Conservation (phyloP, 2,113 vertebrate species). For the Choloepus hoffmanni region DNA sequence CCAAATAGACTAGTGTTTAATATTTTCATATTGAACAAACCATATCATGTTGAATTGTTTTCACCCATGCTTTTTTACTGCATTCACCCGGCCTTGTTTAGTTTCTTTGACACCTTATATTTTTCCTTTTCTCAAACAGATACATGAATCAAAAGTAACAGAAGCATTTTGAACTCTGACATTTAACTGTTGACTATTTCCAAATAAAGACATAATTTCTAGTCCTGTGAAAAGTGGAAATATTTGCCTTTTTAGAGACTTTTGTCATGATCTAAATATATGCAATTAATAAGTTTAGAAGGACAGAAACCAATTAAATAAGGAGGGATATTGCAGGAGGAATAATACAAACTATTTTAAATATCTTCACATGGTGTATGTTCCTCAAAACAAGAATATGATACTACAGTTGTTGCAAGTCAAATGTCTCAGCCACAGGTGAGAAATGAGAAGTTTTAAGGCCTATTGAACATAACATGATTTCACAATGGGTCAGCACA, state of each 20-base stretch:
- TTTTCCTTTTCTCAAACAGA: neutral
- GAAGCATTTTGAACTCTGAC: neutral
- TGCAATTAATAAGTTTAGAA: neutral
- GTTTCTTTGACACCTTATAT: neutral
- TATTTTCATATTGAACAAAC: neutral
- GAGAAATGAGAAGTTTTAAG: conserved; percentile 80
- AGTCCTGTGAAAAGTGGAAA: conserved; percentile 1
- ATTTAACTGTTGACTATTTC: neutral
- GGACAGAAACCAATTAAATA: neutral
- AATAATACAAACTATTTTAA: conserved; percentile 35
- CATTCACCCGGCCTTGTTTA: neutral
- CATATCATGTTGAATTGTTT: neutral
- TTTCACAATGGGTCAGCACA: conserved; percentile 65
- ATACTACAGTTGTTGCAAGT: neutral
- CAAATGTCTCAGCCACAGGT: conserved; percentile 58
- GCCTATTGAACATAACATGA: conserved; percentile 67
- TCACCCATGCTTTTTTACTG: neutral
- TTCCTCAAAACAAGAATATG: neutral
- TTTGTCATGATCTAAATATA: neutral
- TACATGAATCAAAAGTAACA: neutral
- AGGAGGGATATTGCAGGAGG: neutral
- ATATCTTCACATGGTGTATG: neutral
- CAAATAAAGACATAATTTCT: neutral
- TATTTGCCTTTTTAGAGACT: neutral
- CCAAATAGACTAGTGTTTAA: neutral